Conservation (phyloP, 2,797 vertebrate genomes). For the Acanthurus tractus region DNA sequence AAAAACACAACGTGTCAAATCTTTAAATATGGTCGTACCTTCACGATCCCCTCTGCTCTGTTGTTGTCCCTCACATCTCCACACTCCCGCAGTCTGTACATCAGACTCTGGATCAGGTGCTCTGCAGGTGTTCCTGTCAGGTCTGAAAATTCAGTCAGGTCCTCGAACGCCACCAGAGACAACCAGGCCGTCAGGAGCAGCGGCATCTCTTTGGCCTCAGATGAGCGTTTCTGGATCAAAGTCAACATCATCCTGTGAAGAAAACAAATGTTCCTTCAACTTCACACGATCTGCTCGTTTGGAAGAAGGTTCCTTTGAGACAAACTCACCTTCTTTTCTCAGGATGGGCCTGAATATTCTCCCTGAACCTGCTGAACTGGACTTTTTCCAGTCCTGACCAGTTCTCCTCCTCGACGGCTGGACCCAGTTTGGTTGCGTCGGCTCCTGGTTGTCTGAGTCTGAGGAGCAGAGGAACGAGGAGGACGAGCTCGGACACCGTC, state of each 20-base stretch:
- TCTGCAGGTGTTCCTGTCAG: slow-evolving; percentile 50
- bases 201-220: slow-evolving; percentile 51
- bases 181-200: slow-evolving; percentile 75
- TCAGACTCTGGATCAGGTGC: slow-evolving; percentile 78
- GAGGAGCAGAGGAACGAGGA: slow-evolving; percentile 81
- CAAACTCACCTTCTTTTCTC: slow-evolving; percentile 70
- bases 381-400: slow-evolving; percentile 66
- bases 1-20: neutral
- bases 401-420: slow-evolving; percentile 58
- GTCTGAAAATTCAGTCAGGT: slow-evolving; percentile 58
- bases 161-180: slow-evolving; percentile 72
- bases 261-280: neutral
- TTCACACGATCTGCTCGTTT: fast-evolving
- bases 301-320: neutral
- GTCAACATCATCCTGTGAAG: slow-evolving; percentile 66
- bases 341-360: fast-evolving
- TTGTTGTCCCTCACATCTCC: neutral
- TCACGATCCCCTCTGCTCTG: neutral
- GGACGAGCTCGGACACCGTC: slow-evolving; percentile 68
- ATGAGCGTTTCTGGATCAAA: slow-evolving; percentile 44
- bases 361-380: slow-evolving; percentile 40
- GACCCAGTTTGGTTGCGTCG: slow-evolving; percentile 41
- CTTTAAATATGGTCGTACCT: slow-evolving; percentile 55
- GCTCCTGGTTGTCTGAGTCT: slow-evolving; percentile 48
- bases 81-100: slow-evolving; percentile 66